Evolutionary conservation across 2,797 vertebrate genomes (phyloP), one percentile per base, ranked within the genome.

Genomic region (Sciurus carolinensis): DNA sequence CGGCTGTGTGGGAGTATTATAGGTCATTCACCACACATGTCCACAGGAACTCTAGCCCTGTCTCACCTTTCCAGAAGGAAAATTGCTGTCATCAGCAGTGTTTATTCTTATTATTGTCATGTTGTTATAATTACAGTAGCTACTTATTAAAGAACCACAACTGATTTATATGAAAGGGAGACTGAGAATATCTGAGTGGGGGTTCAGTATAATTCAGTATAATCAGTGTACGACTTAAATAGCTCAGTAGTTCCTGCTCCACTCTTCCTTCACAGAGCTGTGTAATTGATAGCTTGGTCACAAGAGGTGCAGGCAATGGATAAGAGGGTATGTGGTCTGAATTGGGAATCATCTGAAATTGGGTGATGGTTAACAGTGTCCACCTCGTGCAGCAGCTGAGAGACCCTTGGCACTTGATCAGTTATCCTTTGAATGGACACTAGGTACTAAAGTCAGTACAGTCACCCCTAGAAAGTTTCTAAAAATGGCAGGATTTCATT

Each of bases 81-180:
- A 79, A 30, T 28, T 72, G 50, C n/a, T 64, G 75, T 54, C 47
- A 52, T 79, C 47, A 89, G 17, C 11, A 20, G 20, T 52, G 9
- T 90, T 95, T 90, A 88, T 90, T 83, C 96, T 75, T 88, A 87
- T 71, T 88, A 83, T 75, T 82, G 71, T 79, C 66, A 44, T 76
- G 24, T 62, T 1, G 0, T 72, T 75, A n/a, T 62, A 85, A 82
- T 84, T 72, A 76, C 44, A 90, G 59, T 81, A 73, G 54, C 77
- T 90, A 57, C 36, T 66, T 69, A 64, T 82, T 85, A 83, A 72
- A 91, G 42, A 91, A 89, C 73, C 30, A 59, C 47, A 97, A 47
- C 44, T 3, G 14, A 3, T 75, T 92, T 50, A 1, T 93, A 64
- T 11, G 54, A 52, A 85, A 94, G 62, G 59, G 42, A 50, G 76